Percentiles rank a stretch among this genome's conserved stretches.
phyloP scores from a whole-genome alignment of 2,888 invertebrate species.

The Mimas tiliae region DNA sequence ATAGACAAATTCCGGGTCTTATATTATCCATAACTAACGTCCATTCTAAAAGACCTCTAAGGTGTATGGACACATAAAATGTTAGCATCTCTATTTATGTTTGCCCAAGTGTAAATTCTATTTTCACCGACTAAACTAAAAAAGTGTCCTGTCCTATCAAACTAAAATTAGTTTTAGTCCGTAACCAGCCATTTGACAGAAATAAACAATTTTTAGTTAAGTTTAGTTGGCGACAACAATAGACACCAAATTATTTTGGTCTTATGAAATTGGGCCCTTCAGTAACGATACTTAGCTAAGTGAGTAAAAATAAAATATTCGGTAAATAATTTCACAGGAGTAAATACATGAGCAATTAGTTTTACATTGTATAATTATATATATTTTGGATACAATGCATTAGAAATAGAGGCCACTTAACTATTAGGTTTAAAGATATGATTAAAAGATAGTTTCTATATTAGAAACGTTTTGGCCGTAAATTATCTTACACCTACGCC shows the following conservation, averaged over 20 bases:
- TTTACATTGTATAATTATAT: slow-evolving; percentile 5
- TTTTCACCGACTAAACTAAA: no score
- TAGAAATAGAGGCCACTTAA: background rate
- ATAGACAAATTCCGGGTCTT: background rate
- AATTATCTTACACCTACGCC: background rate
- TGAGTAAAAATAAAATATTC: background rate
- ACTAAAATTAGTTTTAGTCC: no score
- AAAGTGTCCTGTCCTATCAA: no score
- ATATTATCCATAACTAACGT: background rate
- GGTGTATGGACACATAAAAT: no score
- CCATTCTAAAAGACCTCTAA: background rate
- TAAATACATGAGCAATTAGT: slow-evolving; percentile 5
- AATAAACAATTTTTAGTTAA: no score
- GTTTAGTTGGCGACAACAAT: no score
- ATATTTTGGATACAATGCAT: background rate
- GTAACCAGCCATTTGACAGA: no score
- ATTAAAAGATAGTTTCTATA: background rate
- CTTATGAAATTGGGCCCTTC: background rate
- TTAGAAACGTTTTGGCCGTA: slow-evolving; percentile 8
- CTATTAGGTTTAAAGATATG: background rate
- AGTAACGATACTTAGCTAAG: background rate
- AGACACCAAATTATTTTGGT: no score
- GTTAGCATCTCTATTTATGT: no score
- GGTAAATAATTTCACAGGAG: slow-evolving; percentile 6
- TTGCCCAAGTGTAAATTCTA: no score